Conservation (phyloP, 2,797 vertebrate species). For the Hydrolagus colliei region DNA sequence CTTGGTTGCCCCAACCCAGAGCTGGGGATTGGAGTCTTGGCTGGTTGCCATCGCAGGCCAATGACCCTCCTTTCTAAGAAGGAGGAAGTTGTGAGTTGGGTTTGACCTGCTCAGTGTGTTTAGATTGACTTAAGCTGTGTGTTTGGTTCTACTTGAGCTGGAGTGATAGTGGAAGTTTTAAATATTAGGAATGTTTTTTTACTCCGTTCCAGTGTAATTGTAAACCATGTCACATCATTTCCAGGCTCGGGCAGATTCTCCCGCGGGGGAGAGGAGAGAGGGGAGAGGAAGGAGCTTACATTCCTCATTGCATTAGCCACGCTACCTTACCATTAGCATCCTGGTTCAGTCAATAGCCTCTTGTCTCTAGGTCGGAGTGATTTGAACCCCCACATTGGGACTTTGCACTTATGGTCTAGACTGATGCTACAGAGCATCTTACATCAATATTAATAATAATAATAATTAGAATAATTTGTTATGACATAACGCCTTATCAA, state of each 20-base stretch:
- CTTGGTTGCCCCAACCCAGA: neutral
- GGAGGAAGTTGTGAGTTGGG: neutral
- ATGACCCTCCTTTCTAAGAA: neutral
- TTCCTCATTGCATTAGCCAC: too few relatives aligned
- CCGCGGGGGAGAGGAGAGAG: too few relatives aligned
- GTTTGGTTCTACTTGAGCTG: conserved; percentile 12
- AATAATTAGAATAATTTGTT: too few relatives aligned
- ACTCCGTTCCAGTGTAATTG: neutral
- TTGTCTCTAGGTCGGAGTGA: too few relatives aligned
- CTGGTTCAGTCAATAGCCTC: too few relatives aligned
- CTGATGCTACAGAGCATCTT: too few relatives aligned
- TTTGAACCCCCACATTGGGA: too few relatives aligned
- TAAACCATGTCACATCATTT: conserved; percentile 18
- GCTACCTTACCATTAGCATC: too few relatives aligned
- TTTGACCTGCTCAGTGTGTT: neutral
- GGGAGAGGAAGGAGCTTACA: too few relatives aligned
- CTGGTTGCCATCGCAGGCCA: neutral
- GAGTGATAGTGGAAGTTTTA: neutral
- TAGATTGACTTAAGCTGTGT: neutral
- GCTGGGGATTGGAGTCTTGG: neutral
- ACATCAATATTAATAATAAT: too few relatives aligned
- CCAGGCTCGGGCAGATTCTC: neutral
- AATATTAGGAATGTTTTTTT: neutral
- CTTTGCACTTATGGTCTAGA: too few relatives aligned
- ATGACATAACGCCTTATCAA: too few relatives aligned